These are phyloP conservation scores for Coptodon bakossiorum DNA, from an alignment of 2,113 vertebrate genomes.

Conservation along the genomic window DNA sequence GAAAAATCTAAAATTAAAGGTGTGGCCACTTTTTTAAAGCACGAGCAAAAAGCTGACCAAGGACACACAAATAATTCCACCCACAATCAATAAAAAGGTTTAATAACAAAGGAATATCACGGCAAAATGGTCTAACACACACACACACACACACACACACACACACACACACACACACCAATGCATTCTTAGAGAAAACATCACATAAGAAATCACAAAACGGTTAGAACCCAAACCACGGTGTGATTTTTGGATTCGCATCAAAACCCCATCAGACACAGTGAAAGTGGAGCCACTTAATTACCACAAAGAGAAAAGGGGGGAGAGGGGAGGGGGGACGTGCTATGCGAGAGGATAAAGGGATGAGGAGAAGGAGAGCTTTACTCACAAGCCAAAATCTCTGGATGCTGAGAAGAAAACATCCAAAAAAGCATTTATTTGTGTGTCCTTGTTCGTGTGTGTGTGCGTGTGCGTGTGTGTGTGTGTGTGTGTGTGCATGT, in stretches of 20 bases:
- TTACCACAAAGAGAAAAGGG: not conserved
- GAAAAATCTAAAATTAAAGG: not conserved
- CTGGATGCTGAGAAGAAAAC: conserved; percentile 12
- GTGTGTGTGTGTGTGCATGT: too few relatives aligned
- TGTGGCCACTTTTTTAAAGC: not conserved
- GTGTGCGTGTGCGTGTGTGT: accelerated
- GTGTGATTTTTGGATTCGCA: not conserved
- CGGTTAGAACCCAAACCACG: not conserved
- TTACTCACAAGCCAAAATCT: not conserved
- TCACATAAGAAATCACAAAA: not conserved
- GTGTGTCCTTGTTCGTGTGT: not conserved
- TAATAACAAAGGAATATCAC: not conserved
- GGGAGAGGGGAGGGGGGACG: not conserved
- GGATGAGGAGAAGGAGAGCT: not conserved
- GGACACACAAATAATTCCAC: not conserved
- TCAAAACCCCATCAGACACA: not conserved
- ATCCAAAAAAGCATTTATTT: not conserved
- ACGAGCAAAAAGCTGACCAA: not conserved
- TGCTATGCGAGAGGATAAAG: not conserved
- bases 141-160: too few relatives aligned
- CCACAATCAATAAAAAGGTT: not conserved
- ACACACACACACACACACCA: not conserved
- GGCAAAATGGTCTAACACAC: not conserved
- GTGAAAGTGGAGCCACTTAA: not conserved
- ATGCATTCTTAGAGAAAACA: not conserved